Conservation (phyloP, 2,888 invertebrate species). For the Drosophila birchii region DNA sequence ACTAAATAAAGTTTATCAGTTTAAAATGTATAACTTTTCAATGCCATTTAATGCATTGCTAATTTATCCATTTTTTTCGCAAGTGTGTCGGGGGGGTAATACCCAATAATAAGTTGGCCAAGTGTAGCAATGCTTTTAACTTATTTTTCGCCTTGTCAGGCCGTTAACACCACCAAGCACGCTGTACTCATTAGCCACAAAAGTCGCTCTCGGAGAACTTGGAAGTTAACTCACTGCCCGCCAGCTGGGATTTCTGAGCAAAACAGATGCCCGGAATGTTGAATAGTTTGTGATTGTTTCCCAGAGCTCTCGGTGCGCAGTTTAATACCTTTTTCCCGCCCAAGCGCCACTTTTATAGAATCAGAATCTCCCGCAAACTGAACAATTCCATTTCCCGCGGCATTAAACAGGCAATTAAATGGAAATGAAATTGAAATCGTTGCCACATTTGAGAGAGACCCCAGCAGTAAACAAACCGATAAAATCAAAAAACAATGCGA, state of each 20-base stretch:
- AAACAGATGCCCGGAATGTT: slow-evolving; percentile 31
- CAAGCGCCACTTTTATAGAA: neutral
- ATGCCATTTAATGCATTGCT: neutral
- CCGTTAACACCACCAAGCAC: slow-evolving; percentile 21
- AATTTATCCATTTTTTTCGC: neutral
- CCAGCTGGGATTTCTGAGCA: slow-evolving; percentile 16
- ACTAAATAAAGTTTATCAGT: neutral
- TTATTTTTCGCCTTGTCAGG: slow-evolving; percentile 44
- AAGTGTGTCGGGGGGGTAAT: slow-evolving; percentile 12
- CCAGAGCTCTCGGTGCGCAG: slow-evolving; percentile 2
- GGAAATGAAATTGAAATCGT: slow-evolving; percentile 59
- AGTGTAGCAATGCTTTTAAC: slow-evolving; percentile 58
- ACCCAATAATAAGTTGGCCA: slow-evolving; percentile 38
- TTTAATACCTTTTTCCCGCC: slow-evolving; percentile 14
- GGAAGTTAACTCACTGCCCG: slow-evolving; percentile 7
- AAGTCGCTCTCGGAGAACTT: slow-evolving; percentile 35
- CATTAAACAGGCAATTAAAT: slow-evolving; percentile 38
- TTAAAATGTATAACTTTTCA: neutral
- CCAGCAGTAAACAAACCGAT: slow-evolving; percentile 47
- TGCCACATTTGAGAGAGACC: slow-evolving; percentile 27
- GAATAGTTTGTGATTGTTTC: slow-evolving; percentile 2
- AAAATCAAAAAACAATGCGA: slow-evolving; percentile 49
- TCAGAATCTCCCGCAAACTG: slow-evolving; percentile 9
- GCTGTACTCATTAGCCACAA: slow-evolving; percentile 25
- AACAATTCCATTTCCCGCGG: slow-evolving; percentile 13